A percentile compares a stretch with the other conserved stretches of the same genome.
Conservation (phyloP, 2,888 invertebrate genomes). For the Acronicta alni region DNA sequence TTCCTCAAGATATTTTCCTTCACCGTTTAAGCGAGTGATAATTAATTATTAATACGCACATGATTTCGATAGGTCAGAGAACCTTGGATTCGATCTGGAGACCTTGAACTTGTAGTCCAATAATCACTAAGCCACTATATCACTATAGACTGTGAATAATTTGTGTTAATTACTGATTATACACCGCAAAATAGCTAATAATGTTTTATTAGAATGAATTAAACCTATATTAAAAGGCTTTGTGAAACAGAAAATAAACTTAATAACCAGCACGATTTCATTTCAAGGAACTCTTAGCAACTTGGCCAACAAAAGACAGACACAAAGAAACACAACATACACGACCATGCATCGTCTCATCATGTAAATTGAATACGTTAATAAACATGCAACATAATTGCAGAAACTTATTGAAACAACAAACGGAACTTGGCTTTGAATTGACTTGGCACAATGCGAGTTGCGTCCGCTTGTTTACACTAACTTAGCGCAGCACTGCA, state of each 20-base stretch:
- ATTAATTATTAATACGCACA: no score
- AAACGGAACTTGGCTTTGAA: constrained; percentile 69
- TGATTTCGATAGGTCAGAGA: no score
- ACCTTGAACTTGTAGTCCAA: no score
- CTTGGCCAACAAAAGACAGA: constrained; percentile 7
- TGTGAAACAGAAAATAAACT: background rate
- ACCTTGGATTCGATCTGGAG: no score
- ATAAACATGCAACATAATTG: constrained; percentile 68
- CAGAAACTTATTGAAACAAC: constrained; percentile 75
- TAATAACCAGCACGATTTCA: background rate
- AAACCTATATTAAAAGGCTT: background rate
- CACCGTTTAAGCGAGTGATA: no score
- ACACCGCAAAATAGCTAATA: no score
- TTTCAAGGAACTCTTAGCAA: background rate
- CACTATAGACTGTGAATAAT: no score
- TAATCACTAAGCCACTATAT: no score
- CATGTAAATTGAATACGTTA: constrained; percentile 53
- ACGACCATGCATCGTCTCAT: constrained; percentile 16
- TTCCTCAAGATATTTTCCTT: no score
- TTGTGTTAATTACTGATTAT: no score
- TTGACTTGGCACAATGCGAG: constrained; percentile 75
- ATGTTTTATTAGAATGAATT: no score
- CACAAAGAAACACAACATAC: constrained; percentile 3
- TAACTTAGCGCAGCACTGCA: constrained; percentile 69
- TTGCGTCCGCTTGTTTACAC: constrained; percentile 76